Conservation (phyloP, 2,888 invertebrate species). For the Mesorhabditis belari region DNA sequence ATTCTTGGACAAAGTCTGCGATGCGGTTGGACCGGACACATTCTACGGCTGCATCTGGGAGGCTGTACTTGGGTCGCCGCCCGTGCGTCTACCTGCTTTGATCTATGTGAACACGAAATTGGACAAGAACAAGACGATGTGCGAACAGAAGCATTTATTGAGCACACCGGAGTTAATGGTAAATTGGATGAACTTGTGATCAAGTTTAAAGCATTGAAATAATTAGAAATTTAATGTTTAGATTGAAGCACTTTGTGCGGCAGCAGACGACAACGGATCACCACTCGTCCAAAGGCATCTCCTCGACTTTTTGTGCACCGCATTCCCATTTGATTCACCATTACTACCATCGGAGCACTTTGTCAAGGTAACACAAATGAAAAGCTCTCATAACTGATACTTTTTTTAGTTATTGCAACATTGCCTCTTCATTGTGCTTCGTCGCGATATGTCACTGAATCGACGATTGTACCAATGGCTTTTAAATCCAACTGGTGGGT, state of each 20-base stretch:
- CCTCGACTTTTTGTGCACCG: constrained; percentile 73
- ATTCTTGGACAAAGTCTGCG: constrained; percentile 40
- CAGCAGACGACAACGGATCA: constrained; percentile 65
- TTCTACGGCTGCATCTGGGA: constrained; percentile 85
- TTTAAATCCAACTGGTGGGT: constrained; percentile 40
- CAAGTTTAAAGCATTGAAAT: no score
- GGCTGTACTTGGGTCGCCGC: constrained; percentile 70
- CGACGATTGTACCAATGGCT: constrained; percentile 78
- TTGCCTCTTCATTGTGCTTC: constrained; percentile 64
- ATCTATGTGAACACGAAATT: constrained; percentile 73
- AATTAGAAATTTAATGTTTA: constrained; percentile 45
- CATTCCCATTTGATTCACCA: constrained; percentile 76
- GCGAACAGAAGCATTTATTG: constrained; percentile 71
- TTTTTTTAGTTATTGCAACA: constrained; percentile 37
- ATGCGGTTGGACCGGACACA: constrained; percentile 67
- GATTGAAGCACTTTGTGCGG: constrained; percentile 72
- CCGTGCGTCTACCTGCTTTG: constrained; percentile 74
- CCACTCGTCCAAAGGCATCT: constrained; percentile 76
- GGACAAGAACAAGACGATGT: constrained; percentile 69
- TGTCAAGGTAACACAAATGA: constrained; percentile 24
- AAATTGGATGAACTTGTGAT: no score
- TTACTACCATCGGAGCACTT: constrained; percentile 45
- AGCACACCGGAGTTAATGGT: not conserved
- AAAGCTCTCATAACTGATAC: constrained; percentile 1
- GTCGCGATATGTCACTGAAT: constrained; percentile 83